Base-by-base conservation (phyloP, 2,888 invertebrate genomes). In the Melanostoma mellinum region DNA sequence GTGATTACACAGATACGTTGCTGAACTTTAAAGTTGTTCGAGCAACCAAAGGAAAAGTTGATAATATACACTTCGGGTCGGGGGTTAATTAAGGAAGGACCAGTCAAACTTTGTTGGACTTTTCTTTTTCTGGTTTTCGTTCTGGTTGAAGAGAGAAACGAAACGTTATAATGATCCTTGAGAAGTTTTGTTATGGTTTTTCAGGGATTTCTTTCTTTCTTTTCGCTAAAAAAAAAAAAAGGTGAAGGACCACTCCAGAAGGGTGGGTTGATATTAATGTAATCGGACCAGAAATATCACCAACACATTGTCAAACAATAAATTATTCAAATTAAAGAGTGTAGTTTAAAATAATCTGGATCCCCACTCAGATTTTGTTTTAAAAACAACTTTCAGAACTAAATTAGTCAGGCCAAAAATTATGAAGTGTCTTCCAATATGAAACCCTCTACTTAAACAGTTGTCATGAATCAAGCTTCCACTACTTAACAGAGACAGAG, bases 1-100 rank as follows among this genome's bases (percentile, higher is more conserved):
- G 82, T 82, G 82, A 82, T 82, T 82, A 82, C 82, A 82, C 73
- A 77, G 82, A 77, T 82, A 82, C 82, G 82, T 69, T 82, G 56
- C 68, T 74, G 69, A 78, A 82, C 73, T 82, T 82, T 74, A 82
- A 82, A 82, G 77, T 77, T 63, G 40, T 33, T 60, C 52, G 68
- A 20, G 20, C 53, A 53, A 55, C 65, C 32, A 63, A 55, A 50
- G 53, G 56, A 48, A 48, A 82, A 69, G 69, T 69, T 77, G 73
- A 74, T 53, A 53, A 44, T 50, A 38, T 33, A n/a, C 33, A 30
- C 48, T 36, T 46, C 30, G 53, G 50, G 68, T 40, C 36, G 32
- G 76, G 76, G 73, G 82, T 82, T 82, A 82, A 82, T 82, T 82
- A 82, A 77, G 77, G 58, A 82, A 73, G 73, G 82, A 63, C 77